Percentiles rank a stretch among this genome's conserved stretches.
Evolutionary conservation across 2,888 invertebrate genomes (phyloP).

Genomic region (Priapulus caudatus): DNA sequence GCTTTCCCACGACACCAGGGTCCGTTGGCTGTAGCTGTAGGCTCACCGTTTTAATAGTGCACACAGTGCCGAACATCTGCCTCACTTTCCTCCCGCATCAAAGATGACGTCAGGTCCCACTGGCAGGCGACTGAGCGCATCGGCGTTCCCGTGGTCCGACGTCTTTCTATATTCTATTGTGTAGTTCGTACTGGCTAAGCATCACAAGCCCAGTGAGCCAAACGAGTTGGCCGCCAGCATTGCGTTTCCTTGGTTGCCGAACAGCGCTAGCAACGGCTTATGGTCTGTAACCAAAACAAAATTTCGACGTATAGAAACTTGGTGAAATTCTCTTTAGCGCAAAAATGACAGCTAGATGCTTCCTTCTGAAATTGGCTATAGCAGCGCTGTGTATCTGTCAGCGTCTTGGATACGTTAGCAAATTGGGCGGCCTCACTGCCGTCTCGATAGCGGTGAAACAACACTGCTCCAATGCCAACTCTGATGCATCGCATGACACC

Average conservation of each 20-base stretch:
- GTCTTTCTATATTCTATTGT: conserved; percentile 10
- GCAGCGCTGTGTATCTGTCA: not conserved
- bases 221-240: conserved; percentile 13
- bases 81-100: conserved; percentile 13
- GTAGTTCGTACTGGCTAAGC: conserved; percentile 16
- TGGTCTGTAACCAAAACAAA: conserved; percentile 16
- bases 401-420: not conserved
- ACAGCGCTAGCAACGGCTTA: conserved; percentile 12
- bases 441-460: conserved; percentile 1
- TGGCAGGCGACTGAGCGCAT: conserved; percentile 18
- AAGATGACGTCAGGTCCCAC: conserved; percentile 8
- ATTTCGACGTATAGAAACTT: conserved; percentile 7
- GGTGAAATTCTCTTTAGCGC: not conserved
- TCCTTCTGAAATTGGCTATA: not conserved
- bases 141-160: conserved; percentile 16
- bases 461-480: not conserved
- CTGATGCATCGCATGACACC: not conserved
- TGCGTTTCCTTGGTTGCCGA: conserved; percentile 8
- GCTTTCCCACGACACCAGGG: not conserved
- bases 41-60: not conserved
- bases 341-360: too few relatives aligned
- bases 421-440: not conserved
- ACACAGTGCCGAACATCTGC: conserved; percentile 2
- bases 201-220: conserved; percentile 16
- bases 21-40: not conserved